Conservation (phyloP, 2,113 vertebrate species). For the Semicossyphus pulcher region DNA sequence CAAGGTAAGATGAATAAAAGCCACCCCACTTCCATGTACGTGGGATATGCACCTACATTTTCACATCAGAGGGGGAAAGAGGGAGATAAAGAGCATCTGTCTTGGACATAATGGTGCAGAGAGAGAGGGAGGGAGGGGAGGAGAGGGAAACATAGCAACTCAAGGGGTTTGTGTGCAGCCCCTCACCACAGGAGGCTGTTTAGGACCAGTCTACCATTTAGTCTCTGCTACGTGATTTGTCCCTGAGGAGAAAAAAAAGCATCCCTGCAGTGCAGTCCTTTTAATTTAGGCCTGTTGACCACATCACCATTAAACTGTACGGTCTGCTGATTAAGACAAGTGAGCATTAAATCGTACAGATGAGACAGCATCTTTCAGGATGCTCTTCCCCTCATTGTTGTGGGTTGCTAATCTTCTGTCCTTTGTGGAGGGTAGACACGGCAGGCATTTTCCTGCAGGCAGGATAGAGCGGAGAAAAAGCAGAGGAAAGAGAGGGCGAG, state of each 20-base stretch:
- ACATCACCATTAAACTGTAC: too few species aligned
- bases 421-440: neutral
- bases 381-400: neutral
- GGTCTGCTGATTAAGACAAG: too few species aligned
- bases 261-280: neutral
- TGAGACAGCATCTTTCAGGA: neutral
- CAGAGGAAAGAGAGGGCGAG: neutral
- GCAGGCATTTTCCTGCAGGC: slow-evolving; percentile 10
- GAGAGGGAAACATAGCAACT: neutral
- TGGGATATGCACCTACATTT: slow-evolving; percentile 32
- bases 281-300: too few species aligned
- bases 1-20: slow-evolving; percentile 32
- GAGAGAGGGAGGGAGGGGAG: neutral
- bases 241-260: neutral
- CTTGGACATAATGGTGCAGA: slow-evolving; percentile 18
- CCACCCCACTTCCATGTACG: slow-evolving; percentile 3
- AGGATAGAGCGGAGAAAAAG: neutral
- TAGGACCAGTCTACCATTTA: neutral
- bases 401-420: slow-evolving; percentile 6
- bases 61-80: slow-evolving; percentile 5
- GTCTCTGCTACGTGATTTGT: neutral
- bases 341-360: too few species aligned
- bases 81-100: slow-evolving; percentile 22
- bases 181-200: slow-evolving; percentile 18
- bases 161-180: neutral